Evolutionary conservation across 2,113 vertebrate species (phyloP), one percentile per base, ranked within the genome.

Genomic region (Actenoides lindsayi): DNA sequence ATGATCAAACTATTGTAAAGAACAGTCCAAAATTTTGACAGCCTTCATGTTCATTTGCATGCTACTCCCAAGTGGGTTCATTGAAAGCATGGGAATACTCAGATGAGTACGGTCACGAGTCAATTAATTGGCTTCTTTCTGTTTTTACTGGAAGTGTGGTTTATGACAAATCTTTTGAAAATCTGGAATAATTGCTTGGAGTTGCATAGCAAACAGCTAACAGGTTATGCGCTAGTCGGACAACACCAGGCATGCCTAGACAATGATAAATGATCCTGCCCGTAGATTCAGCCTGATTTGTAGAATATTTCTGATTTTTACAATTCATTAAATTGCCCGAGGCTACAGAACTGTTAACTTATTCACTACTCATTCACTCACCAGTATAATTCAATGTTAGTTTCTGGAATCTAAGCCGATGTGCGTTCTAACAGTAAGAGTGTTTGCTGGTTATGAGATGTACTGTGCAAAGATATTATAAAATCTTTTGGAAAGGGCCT

Each of bases 381-480:
- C 11, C n/a, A 30, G 7, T 44, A 19, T 37, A 56, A 64, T 56
- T 46, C 42, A 93, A 19, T 57, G 50, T 76, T 83, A 33, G 35
- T 76, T 76, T 85, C 69, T 94, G 93, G 82, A 95, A 77, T 79
- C 51, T 69, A 46, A 80, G 33, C 56, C 74, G 65, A 11, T 67
- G n/a, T 60, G 74, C 93, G 65, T 37, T 91, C 33, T 68, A 96
- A 95, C 93, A 92, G 54, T 95, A 50, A 89, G 71, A 94, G 73
- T 84, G 70, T 76, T 85, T 88, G 51, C 80, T 96, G 93, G 56
- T 94, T 87, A 57, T 83, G 48, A 76, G 80, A 82, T 73, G 83
- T 91, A 87, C 42, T 89, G 50, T 94, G 50, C 83, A 94, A 97
- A 95, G 30, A 44, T 92, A 95, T 94, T 57, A 16, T 76, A 86